A percentile compares a stretch with the other conserved stretches of the same genome.
Conservation (phyloP, 2,888 invertebrate genomes). For the Tenthredo livida region DNA sequence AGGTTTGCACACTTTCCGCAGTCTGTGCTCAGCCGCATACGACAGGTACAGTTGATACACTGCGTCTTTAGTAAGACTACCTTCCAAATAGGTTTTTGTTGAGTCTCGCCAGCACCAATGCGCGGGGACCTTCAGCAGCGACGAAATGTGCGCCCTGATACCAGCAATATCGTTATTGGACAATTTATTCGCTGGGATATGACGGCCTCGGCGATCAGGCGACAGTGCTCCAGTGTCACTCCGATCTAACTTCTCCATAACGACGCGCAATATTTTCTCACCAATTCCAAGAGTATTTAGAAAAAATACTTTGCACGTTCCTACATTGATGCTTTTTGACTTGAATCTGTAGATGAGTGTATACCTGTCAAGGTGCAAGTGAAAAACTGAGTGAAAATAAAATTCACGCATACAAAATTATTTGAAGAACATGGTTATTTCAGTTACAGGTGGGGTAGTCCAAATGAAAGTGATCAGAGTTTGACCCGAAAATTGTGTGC, state of each 20-base stretch:
- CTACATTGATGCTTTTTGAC: too few species aligned
- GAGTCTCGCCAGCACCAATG: constrained; percentile 53
- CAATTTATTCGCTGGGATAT: constrained; percentile 46
- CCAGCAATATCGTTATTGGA: not conserved
- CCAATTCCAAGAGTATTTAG: too few species aligned
- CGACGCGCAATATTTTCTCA: too few species aligned
- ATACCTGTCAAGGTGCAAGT: too few species aligned
- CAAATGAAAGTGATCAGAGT: too few species aligned
- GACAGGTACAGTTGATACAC: constrained; percentile 25
- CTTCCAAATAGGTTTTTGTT: constrained; percentile 33
- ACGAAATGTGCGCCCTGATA: constrained; percentile 31
- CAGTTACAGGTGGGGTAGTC: too few species aligned
- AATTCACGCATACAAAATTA: too few species aligned
- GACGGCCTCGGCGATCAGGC: constrained; percentile 36
- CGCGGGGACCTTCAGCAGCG: constrained; percentile 53
- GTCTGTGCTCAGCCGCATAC: not conserved
- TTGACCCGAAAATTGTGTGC: too few species aligned
- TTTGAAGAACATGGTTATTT: too few species aligned
- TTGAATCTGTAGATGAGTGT: too few species aligned
- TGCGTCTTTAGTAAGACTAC: constrained; percentile 1
- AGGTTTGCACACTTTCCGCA: not conserved
- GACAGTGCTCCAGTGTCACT: constrained; percentile 40
- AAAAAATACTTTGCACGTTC: too few species aligned
- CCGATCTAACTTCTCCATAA: not conserved
- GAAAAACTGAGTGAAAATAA: too few species aligned